phyloP scores from a whole-genome alignment of 2,797 vertebrate species.

The Carapus acus region DNA sequence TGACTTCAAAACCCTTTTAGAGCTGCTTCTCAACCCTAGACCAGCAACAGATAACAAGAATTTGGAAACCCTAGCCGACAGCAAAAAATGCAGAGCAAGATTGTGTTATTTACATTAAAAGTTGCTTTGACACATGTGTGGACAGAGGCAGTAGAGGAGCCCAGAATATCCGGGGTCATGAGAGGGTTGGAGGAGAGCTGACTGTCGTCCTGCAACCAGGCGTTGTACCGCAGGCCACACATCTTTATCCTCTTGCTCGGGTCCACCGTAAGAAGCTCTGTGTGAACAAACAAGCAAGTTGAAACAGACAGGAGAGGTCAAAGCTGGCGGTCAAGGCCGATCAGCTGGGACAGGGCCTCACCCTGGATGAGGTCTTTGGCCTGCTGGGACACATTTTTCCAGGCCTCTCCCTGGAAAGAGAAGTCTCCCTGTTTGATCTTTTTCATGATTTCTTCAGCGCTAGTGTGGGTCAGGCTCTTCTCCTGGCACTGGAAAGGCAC shows the following conservation, averaged over 20 bases:
- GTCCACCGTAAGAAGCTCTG: constrained; percentile 96
- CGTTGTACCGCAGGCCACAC: constrained; percentile 89
- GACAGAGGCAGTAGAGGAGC: constrained; percentile 87
- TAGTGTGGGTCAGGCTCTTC: constrained; percentile 86
- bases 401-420: constrained; percentile 93
- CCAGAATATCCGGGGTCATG: constrained; percentile 96
- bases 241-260: constrained; percentile 98
- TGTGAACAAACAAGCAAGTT: not conserved
- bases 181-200: constrained; percentile 97
- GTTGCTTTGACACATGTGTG: constrained; percentile 97
- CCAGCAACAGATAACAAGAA: not conserved
- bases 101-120: constrained; percentile 82
- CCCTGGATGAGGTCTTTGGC: constrained; percentile 98
- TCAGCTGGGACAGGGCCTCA: no score
- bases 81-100: not conserved
- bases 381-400: constrained; percentile 94
- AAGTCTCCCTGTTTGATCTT: constrained; percentile 99
- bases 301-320: constrained; percentile 13
- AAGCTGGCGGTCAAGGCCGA: constrained; percentile 1
- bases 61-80: constrained; percentile 2
- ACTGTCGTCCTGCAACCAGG: constrained; percentile 98
- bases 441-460: constrained; percentile 95
- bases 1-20: not conserved
- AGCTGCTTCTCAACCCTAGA: not conserved
- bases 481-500: constrained; percentile 96